Percentiles rank a stretch among this genome's conserved stretches.
Conservation (phyloP, 2,888 invertebrate species). For the Drosophila peninsularis region DNA sequence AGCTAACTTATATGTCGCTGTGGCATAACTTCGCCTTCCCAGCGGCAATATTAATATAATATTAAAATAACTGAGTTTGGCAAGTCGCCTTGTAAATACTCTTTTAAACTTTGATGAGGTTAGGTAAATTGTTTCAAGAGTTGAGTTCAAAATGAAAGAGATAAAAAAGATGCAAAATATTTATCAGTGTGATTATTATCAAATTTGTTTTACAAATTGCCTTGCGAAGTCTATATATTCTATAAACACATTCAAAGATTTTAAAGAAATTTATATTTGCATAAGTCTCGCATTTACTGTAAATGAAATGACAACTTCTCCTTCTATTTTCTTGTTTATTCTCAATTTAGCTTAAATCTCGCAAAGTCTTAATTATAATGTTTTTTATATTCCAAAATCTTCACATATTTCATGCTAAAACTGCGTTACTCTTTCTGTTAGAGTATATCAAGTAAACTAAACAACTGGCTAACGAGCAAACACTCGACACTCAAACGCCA, state of each 20-base stretch:
- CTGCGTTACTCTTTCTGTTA: neutral
- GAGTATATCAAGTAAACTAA: conserved; percentile 32
- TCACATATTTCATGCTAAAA: neutral
- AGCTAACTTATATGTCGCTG: neutral
- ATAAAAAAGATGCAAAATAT: too few species aligned
- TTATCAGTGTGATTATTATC: too few species aligned
- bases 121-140: neutral
- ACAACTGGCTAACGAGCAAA: conserved; percentile 50
- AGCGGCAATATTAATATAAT: neutral
- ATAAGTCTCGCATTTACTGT: neutral
- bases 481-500: conserved; percentile 34
- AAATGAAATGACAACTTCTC: neutral
- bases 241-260: too few species aligned
- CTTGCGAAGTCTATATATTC: too few species aligned
- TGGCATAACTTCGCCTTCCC: neutral
- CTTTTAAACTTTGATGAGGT: neutral
- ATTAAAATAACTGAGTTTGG: neutral
- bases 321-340: neutral
- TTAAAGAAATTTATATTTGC: too few species aligned
- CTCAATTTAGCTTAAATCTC: neutral
- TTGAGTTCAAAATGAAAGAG: too few species aligned
- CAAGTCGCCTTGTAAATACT: neutral
- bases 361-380: neutral
- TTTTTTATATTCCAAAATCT: neutral
- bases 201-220: too few species aligned